Conservation (phyloP, 2,888 invertebrate genomes). For the Erebia aethiops region DNA sequence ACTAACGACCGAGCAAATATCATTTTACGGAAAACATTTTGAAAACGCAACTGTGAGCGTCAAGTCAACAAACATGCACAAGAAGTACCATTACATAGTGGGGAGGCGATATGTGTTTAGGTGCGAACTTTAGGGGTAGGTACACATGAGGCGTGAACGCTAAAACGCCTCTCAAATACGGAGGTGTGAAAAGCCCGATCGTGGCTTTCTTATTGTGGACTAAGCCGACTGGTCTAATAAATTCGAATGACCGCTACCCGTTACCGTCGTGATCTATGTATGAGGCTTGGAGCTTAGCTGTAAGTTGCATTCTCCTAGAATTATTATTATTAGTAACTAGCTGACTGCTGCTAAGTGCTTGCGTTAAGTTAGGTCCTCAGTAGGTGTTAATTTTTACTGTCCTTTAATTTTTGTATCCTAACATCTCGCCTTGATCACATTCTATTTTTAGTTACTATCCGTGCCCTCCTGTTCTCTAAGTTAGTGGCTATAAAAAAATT, state of each 20-base stretch:
- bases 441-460: no score
- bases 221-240: conserved; percentile 74
- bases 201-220: conserved; percentile 69
- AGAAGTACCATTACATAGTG: conserved; percentile 64
- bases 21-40: conserved; percentile 20
- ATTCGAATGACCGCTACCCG: conserved; percentile 52
- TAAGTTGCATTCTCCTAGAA: not conserved
- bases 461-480: no score
- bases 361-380: not conserved
- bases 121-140: conserved; percentile 78
- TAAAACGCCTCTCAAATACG: conserved; percentile 74
- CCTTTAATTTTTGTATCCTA: not conserved
- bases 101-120: conserved; percentile 71
- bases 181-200: conserved; percentile 78
- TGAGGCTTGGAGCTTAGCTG: conserved; percentile 22
- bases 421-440: no score
- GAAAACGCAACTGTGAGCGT: conserved; percentile 43
- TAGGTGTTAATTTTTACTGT: not conserved
- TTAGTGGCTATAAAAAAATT: no score
- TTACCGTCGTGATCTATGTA: conserved; percentile 37
- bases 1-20: conserved; percentile 20
- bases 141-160: conserved; percentile 77
- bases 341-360: conserved; percentile 1
- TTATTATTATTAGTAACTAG: not conserved
- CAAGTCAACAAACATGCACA: conserved; percentile 43